Evolutionary conservation across 2,113 vertebrate genomes (phyloP), one percentile per base, ranked within the genome.

Genomic region (Megalops atlanticus): DNA sequence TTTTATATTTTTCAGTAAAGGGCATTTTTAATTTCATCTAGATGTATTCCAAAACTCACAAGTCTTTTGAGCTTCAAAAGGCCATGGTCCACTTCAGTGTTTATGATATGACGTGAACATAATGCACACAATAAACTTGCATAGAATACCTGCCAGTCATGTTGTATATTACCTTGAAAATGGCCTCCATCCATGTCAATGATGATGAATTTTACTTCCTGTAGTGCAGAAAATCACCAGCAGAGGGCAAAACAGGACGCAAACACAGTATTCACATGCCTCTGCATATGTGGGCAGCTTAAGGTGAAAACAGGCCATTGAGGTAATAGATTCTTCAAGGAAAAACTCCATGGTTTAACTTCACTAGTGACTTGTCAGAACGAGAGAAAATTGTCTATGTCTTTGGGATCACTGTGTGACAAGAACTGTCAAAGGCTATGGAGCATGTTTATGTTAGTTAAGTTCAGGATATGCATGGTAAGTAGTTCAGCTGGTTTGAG

Each of bases 191-290:
- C 11, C 16, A 11, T n/a, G 73, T 43, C 0, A 45, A 76, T n/a
- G n/a, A n/a, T n/a, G n/a, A n/a, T n/a, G n/a, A n/a, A n/a, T n/a
- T 5, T n/a, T 58, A n/a, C 70, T 33, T 12, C 12, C 33, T 89
- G 86, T 81, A 89, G 58, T 83, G 38, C 76, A 58, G 3, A 1
- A 15, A 79, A 47, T 64, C 33, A 76, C 83, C 89, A 90, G 86
- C 77, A 91, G 86, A 86, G 87, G 75, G 84, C 87, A 77, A 76
- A 77, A 35, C 11, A 35, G 47, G 10, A 27, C 8, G 11, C 11
- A 6, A 40, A 70, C 35, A 39, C 35, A 40, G 39, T 74, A 18
- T 36, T 5, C 6, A 2, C 35, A 36, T 12, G 6, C 38, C 1
- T 27, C n/a, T 43, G 39, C 72, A 41, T 10, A 36, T 18, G 1